phyloP scores from a whole-genome alignment of 2,888 invertebrate genomes.

The Drosophila infuscata region DNA sequence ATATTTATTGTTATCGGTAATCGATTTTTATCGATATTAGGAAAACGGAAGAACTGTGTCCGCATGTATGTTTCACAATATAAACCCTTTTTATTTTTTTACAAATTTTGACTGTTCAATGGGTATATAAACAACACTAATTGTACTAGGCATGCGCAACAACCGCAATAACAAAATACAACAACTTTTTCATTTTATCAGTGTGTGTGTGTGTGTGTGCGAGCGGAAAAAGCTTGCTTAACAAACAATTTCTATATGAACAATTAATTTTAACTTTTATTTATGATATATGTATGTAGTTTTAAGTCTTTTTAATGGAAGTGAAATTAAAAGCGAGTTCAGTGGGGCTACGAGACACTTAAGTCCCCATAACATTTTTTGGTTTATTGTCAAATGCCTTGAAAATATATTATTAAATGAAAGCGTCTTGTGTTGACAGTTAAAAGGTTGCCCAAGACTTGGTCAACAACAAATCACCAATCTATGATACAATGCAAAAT shows the following conservation, averaged over 20 bases:
- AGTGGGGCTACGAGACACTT: constrained; percentile 10
- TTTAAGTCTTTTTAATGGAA: constrained; percentile 29
- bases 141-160: constrained; percentile 44
- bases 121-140: constrained; percentile 25
- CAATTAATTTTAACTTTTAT: constrained; percentile 61
- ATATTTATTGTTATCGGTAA: background rate
- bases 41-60: background rate
- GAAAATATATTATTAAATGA: constrained; percentile 11
- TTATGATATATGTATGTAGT: constrained; percentile 27
- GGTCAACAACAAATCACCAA: background rate
- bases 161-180: constrained; percentile 26
- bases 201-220: constrained; percentile 23
- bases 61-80: background rate
- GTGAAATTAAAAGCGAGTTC: constrained; percentile 45
- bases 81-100: background rate
- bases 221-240: constrained; percentile 42
- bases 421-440: constrained; percentile 7
- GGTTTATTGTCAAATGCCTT: constrained; percentile 13
- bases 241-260: constrained; percentile 44
- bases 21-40: background rate
- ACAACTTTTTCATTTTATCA: constrained; percentile 41
- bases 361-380: constrained; percentile 19
- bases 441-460: background rate
- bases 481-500: background rate
- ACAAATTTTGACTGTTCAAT: background rate